Evolutionary conservation across 2,888 invertebrate genomes (phyloP).

Genomic region (Sinotaia quadrata): DNA sequence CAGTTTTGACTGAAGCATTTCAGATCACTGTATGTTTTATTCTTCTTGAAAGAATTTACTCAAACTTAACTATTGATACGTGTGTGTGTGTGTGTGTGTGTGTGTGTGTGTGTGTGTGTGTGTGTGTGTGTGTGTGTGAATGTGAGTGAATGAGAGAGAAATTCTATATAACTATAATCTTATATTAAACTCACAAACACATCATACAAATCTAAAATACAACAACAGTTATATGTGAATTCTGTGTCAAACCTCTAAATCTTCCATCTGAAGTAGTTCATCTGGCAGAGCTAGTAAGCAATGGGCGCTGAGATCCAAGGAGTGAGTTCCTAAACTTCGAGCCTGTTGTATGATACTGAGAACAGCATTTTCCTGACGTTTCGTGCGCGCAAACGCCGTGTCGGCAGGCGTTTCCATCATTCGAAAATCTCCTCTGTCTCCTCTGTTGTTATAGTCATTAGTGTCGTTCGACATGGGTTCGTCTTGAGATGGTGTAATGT

Average conservation of each 20-base stretch:
- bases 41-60: no score
- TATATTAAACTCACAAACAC: no score
- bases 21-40: no score
- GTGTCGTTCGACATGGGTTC: neutral
- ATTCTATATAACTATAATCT: no score
- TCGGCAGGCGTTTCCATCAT: constrained; percentile 31
- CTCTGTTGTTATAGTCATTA: neutral
- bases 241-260: constrained; percentile 60
- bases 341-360: constrained; percentile 51
- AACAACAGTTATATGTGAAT: no score
- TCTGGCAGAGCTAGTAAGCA: constrained; percentile 57
- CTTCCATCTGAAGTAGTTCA: constrained; percentile 58
- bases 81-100: no score
- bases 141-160: no score
- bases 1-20: no score
- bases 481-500: constrained; percentile 31
- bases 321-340: constrained; percentile 50
- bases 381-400: constrained; percentile 51
- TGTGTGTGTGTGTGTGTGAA: no score
- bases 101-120: no score
- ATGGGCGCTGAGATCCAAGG: constrained; percentile 60
- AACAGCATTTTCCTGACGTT: constrained; percentile 49
- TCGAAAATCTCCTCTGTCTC: neutral
- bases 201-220: no score
- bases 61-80: no score